Evolutionary conservation across 2,113 vertebrate genomes (phyloP).

Genomic region (Chlamydotis undulata): DNA sequence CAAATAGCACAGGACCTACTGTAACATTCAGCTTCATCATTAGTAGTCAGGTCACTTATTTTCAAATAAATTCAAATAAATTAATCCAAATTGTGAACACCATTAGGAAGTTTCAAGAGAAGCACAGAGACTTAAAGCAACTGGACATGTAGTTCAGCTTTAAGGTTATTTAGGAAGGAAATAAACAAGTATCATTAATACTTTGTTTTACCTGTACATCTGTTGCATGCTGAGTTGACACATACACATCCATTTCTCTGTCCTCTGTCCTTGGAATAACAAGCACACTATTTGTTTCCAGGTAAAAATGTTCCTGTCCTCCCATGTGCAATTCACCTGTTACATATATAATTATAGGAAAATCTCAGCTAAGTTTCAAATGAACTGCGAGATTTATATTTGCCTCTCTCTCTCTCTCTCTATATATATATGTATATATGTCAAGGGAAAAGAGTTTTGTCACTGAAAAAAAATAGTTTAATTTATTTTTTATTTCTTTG

Average conservation of each 20-base stretch:
- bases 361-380: background rate
- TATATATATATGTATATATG: background rate
- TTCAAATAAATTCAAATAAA: background rate
- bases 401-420: background rate
- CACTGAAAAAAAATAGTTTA: background rate
- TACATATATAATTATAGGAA: background rate
- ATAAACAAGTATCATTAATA: background rate
- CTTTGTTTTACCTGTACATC: constrained; percentile 71
- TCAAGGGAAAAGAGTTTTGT: background rate
- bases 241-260: constrained; percentile 79
- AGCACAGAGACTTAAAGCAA: background rate
- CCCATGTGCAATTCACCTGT: constrained; percentile 80
- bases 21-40: background rate
- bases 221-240: constrained; percentile 79
- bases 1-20: background rate
- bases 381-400: background rate
- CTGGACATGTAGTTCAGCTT: background rate
- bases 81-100: background rate
- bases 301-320: constrained; percentile 88
- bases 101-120: background rate
- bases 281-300: constrained; percentile 87
- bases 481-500: background rate
- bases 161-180: background rate
- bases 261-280: constrained; percentile 83
- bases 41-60: background rate